Evolutionary conservation across 2,113 vertebrate species (phyloP), one percentile per base, ranked within the genome.

Genomic region (Morphnarchus princeps): DNA sequence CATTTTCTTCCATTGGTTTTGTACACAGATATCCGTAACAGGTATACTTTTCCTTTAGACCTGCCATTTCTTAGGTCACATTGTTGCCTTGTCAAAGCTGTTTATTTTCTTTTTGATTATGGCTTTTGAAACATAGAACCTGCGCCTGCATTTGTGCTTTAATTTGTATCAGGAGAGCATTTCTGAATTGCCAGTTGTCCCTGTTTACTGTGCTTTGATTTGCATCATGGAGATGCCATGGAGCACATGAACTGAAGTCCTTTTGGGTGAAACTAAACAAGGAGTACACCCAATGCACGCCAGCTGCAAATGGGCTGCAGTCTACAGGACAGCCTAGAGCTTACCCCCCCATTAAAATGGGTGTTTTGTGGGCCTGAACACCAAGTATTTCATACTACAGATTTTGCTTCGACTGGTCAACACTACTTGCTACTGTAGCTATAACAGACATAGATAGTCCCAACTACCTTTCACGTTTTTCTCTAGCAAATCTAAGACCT

Each of bases 241-340:
- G 17, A 74, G 13, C 20, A 59, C 25, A 21, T 24, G 47, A 88
- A 62, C 34, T 17, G 16, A 84, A 78, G 85, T 55, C 8, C 26
- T 84, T 73, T 40, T 22, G 65, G 38, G 4, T 62, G n/a, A 90
- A 90, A 67, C 32, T 67, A 45, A 79, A 31, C 25, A 36, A 87
- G 34, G 45, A 57, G 7, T 22, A 28, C 6, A 55, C 25, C 8
- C 50, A 82, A 4, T 11, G 9, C n/a, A 69, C 0, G 1, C 3
- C 20, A 61, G 24, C 12, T 55, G 17, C n/a, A 90, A 91, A 59
- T 32, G 26, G 34, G 6, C 24, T 61, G 22, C 29, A 54, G 11
- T 62, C 10, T 65, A 40, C 2, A 78, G 36, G 31, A 62, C 8
- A 81, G 28, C 17, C 19, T 49, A 36, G 17, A 88, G 25, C 28